Evolutionary conservation across 2,113 vertebrate species (phyloP).

Genomic region (Leucopsar rothschildi): DNA sequence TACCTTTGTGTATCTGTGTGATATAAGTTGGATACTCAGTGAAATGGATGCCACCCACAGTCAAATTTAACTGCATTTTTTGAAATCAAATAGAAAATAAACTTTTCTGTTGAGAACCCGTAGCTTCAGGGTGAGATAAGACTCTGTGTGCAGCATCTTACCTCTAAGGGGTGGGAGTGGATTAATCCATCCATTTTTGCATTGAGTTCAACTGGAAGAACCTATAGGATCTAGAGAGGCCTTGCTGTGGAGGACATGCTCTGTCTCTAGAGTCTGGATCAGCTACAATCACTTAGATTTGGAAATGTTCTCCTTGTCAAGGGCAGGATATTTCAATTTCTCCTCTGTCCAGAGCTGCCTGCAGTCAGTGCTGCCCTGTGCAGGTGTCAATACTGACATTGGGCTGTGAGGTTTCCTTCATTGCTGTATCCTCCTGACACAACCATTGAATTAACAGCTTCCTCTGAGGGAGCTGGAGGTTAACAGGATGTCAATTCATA

Average conservation of each 20-base stretch:
- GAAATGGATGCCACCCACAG: background rate
- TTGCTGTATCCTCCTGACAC: background rate
- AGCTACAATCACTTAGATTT: background rate
- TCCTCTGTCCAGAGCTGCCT: background rate
- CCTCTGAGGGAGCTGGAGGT: background rate
- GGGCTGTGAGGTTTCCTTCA: background rate
- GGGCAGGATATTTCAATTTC: background rate
- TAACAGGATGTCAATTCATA: slow-evolving; percentile 9
- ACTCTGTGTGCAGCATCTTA: background rate
- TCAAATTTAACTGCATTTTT: background rate
- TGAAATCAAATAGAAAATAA: background rate
- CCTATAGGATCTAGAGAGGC: background rate
- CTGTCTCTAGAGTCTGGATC: background rate
- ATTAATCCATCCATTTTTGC: background rate
- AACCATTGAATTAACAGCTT: slow-evolving; percentile 11
- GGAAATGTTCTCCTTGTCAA: background rate
- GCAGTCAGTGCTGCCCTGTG: background rate
- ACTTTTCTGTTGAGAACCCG: background rate
- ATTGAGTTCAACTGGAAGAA: background rate
- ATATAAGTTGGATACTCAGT: rapidly evolving
- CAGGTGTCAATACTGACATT: background rate
- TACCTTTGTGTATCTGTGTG: rapidly evolving
- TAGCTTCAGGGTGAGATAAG: background rate
- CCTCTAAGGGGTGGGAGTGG: background rate
- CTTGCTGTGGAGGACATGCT: background rate